Percentiles rank a stretch among this genome's conserved stretches.
These are phyloP conservation scores for Centropristis striata DNA, from an alignment of 2,113 vertebrate species.

Conservation along the genomic window DNA sequence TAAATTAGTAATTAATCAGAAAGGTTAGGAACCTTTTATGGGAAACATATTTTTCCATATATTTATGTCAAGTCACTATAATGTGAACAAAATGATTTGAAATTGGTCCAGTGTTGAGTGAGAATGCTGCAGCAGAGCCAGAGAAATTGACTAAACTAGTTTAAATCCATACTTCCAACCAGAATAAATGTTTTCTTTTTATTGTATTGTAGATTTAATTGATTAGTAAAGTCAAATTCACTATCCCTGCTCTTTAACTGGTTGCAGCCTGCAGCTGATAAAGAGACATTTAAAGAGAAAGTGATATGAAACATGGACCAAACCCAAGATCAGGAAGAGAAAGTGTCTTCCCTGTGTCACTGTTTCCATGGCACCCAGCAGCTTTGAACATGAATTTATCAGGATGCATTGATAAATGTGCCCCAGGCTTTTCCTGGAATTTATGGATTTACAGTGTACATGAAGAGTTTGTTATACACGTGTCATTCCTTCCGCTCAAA, in stretches of 20 bases:
- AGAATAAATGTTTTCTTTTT: neutral
- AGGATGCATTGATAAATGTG: slow-evolving; percentile 35
- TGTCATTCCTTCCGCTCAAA: slow-evolving; percentile 14
- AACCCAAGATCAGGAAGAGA: slow-evolving; percentile 11
- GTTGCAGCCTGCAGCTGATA: neutral
- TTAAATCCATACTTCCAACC: no score
- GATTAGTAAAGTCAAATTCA: slow-evolving; percentile 9
- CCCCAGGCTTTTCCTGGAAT: slow-evolving; percentile 49
- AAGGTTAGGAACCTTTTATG: no score
- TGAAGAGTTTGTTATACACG: slow-evolving; percentile 43
- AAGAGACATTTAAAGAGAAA: neutral
- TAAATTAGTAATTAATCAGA: no score
- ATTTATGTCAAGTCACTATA: no score
- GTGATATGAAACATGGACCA: slow-evolving; percentile 17
- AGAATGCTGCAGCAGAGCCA: no score
- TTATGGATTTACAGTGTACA: slow-evolving; percentile 53
- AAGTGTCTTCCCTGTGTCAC: slow-evolving; percentile 27
- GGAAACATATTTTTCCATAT: no score
- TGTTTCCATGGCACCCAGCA: slow-evolving; percentile 66
- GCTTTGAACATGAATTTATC: slow-evolving; percentile 40
- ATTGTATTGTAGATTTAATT: neutral
- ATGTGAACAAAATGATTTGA: no score
- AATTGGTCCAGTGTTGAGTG: no score
- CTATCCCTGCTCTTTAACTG: slow-evolving; percentile 8
- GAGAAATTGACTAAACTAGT: no score